Conservation (phyloP, 1,140 invertebrate species). For the Catajapyx aquilonaris region DNA sequence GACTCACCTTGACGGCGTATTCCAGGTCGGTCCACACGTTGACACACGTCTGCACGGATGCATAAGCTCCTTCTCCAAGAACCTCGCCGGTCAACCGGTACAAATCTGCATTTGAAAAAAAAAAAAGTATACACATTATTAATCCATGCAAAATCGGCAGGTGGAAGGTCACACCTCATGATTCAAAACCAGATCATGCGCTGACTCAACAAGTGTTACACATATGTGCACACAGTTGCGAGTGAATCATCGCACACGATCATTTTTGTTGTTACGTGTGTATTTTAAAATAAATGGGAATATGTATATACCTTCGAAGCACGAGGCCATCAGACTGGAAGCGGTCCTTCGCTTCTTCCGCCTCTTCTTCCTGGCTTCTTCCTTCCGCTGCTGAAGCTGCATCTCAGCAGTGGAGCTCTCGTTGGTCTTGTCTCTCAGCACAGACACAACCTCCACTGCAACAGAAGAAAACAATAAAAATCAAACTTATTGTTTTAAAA, state of each 20-base stretch:
- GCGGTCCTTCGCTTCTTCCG: slow-evolving; percentile 72
- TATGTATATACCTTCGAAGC: slow-evolving; percentile 50
- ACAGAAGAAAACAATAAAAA: too few relatives aligned
- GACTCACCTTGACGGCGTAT: slow-evolving; percentile 69
- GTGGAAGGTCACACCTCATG: background rate
- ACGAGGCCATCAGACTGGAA: slow-evolving; percentile 62
- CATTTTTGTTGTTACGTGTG: background rate
- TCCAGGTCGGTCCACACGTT: slow-evolving; percentile 78
- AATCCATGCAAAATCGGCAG: background rate
- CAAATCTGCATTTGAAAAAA: slow-evolving; percentile 50
- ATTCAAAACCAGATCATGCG: background rate
- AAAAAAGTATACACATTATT: slow-evolving; percentile 10
- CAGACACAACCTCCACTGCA: too few relatives aligned
- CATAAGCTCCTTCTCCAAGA: slow-evolving; percentile 88
- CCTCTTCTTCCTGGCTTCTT: slow-evolving; percentile 62
- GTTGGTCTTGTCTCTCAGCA: too few relatives aligned
- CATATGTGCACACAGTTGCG: too few relatives aligned
- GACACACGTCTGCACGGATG: slow-evolving; percentile 80
- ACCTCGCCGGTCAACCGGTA: slow-evolving; percentile 89
- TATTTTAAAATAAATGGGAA: slow-evolving; percentile 3
- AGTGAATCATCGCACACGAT: background rate
- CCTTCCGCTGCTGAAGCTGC: slow-evolving; percentile 48
- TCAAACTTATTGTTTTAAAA: too few relatives aligned
- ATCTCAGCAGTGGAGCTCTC: slow-evolving; percentile 22
- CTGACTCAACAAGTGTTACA: background rate